Percentiles rank a stretch among this genome's conserved stretches.
These are phyloP conservation scores for Volucella zonaria DNA, from an alignment of 2,888 invertebrate species.

Conservation along the genomic window DNA sequence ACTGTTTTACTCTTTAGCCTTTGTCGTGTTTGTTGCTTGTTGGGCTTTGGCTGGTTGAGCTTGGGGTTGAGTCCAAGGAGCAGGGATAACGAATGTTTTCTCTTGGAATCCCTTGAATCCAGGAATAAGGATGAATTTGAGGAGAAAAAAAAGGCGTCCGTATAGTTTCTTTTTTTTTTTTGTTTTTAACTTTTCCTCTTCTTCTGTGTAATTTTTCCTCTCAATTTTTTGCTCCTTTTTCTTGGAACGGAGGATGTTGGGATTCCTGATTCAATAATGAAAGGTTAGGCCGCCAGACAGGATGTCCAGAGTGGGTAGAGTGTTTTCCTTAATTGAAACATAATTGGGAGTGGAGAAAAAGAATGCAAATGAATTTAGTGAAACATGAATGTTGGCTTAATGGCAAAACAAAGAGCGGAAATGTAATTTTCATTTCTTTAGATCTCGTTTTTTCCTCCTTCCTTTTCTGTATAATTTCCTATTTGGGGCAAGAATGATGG, in stretches of 20 bases:
- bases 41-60: conserved; percentile 3
- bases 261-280: conserved; percentile 69
- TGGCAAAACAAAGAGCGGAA: conserved; percentile 69
- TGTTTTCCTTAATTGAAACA: conserved; percentile 69
- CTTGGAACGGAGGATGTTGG: conserved; percentile 47
- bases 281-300: conserved; percentile 59
- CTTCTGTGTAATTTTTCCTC: conserved; percentile 16
- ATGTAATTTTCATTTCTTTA: conserved; percentile 54
- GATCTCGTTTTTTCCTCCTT: not conserved
- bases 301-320: conserved; percentile 38
- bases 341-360: conserved; percentile 53
- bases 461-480: conserved; percentile 4
- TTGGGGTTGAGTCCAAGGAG: conserved; percentile 42
- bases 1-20: conserved; percentile 43
- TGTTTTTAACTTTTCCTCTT: conserved; percentile 6
- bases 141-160: not conserved
- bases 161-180: conserved; percentile 24
- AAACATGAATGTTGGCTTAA: conserved; percentile 61
- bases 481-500: no score
- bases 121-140: conserved; percentile 54
- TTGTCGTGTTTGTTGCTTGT: conserved; percentile 53
- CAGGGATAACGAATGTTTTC: conserved; percentile 67
- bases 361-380: conserved; percentile 65
- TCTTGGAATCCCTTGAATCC: conserved; percentile 63
- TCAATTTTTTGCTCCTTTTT: conserved; percentile 5